These are phyloP conservation scores for Choristoneura rosaceana DNA, from an alignment of 2,888 invertebrate species.

Conservation along the genomic window DNA sequence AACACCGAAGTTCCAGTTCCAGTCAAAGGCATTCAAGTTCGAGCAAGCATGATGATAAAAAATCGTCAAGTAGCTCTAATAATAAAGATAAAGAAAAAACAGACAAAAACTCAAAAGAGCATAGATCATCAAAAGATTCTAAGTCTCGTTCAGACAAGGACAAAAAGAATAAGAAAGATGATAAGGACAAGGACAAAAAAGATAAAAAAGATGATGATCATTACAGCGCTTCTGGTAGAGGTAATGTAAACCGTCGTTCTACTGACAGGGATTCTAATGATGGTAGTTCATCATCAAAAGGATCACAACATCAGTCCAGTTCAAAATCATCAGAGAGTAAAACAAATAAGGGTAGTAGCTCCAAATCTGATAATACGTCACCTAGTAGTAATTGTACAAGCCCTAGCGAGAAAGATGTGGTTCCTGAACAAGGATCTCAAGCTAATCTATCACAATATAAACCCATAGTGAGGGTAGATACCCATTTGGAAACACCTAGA, in stretches of 20 bases:
- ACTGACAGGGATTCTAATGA: constrained; percentile 93
- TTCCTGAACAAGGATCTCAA: constrained; percentile 53
- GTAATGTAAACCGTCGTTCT: constrained; percentile 88
- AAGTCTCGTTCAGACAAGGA: constrained; percentile 79
- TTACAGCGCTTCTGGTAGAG: constrained; percentile 87
- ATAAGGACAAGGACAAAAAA: constrained; percentile 76
- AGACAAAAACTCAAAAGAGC: constrained; percentile 65
- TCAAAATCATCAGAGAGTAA: constrained; percentile 71
- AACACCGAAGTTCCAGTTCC: constrained; percentile 70
- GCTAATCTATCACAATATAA: constrained; percentile 59
- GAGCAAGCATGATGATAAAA: constrained; percentile 72
- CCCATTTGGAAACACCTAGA: constrained; percentile 71
- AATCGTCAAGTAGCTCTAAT: constrained; percentile 66
- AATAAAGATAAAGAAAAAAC: constrained; percentile 71
- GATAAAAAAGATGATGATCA: constrained; percentile 89
- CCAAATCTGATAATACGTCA: constrained; percentile 77
- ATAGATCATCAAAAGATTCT: constrained; percentile 63
- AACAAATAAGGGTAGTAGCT: constrained; percentile 72
- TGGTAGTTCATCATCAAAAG: constrained; percentile 85
- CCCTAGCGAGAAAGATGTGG: constrained; percentile 80
- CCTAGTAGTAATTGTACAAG: constrained; percentile 80
- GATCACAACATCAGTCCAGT: constrained; percentile 68
- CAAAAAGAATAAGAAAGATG: constrained; percentile 70
- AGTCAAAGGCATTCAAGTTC: constrained; percentile 69
- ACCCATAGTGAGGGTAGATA: constrained; percentile 71